Conservation (phyloP, 1,140 invertebrate genomes). For the Hydropsyche tenuis region DNA sequence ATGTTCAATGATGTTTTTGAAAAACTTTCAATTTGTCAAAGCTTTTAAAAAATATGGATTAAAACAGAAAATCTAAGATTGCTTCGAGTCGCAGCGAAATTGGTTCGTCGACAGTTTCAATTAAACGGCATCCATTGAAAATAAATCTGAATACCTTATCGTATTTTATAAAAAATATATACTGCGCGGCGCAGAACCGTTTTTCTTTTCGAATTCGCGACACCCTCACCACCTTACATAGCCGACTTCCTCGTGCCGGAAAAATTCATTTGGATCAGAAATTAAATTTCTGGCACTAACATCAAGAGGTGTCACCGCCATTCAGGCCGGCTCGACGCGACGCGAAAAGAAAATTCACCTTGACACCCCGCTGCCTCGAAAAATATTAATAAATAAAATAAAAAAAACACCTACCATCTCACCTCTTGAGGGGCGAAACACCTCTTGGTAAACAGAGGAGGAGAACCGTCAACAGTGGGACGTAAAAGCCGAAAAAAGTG, state of each 20-base stretch:
- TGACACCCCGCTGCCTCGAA: slow-evolving; percentile 17
- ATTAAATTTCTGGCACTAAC: slow-evolving; percentile 45
- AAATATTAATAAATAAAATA: background rate
- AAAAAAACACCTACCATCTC: slow-evolving; percentile 3
- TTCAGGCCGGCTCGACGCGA: slow-evolving; percentile 41
- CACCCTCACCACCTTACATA: background rate
- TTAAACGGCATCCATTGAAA: slow-evolving; percentile 7
- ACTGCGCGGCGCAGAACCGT: background rate
- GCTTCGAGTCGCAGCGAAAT: background rate
- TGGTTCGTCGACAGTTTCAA: slow-evolving; percentile 20
- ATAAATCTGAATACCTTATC: slow-evolving; percentile 23
- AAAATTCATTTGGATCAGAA: slow-evolving; percentile 40
- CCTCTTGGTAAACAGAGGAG: slow-evolving; percentile 26
- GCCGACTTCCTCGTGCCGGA: slow-evolving; percentile 19
- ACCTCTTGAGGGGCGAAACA: slow-evolving; percentile 12
- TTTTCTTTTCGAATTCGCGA: slow-evolving; percentile 15
- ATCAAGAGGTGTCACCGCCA: slow-evolving; percentile 46
- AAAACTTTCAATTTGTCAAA: too few relatives aligned
- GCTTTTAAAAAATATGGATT: too few relatives aligned
- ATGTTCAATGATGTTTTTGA: too few relatives aligned
- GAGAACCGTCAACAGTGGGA: background rate
- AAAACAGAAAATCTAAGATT: too few relatives aligned
- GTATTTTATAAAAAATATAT: slow-evolving; percentile 18
- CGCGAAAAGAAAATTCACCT: slow-evolving; percentile 45
- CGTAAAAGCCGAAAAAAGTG: background rate